A percentile compares a stretch with the other conserved stretches of the same genome.
phyloP scores from a whole-genome alignment of 2,888 invertebrate genomes.

The Cancer borealis region DNA sequence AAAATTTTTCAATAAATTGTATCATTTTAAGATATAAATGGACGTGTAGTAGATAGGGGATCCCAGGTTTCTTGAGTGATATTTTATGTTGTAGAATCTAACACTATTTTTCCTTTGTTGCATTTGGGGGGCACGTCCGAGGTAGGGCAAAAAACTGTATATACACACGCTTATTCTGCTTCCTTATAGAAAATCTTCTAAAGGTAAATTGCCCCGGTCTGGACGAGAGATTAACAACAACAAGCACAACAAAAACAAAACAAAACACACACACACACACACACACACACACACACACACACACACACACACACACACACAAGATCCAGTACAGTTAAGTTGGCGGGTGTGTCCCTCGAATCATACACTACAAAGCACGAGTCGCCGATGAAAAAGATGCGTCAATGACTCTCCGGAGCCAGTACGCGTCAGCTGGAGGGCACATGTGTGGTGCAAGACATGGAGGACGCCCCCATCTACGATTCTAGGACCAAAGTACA shows the following conservation, averaged over 20 bases:
- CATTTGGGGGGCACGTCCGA: too few species aligned
- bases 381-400: not conserved
- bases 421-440: not conserved
- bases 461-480: not conserved
- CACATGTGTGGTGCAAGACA: not conserved
- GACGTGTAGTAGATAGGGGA: too few species aligned
- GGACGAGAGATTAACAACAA: not conserved
- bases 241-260: not conserved
- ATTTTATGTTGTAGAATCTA: too few species aligned
- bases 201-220: not conserved
- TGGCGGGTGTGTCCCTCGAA: not conserved
- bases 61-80: too few species aligned
- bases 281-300: slow-evolving; percentile 32
- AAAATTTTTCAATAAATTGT: too few species aligned
- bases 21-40: too few species aligned
- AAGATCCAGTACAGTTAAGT: not conserved
- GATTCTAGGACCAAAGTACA: too few species aligned
- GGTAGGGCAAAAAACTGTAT: not conserved
- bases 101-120: too few species aligned
- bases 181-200: not conserved
- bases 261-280: not conserved
- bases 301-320: slow-evolving; percentile 20
- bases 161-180: not conserved
- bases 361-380: not conserved
- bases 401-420: not conserved